Base-by-base conservation (phyloP, 92 coral and sea anemone genomes). In the Porites rus region DNA sequence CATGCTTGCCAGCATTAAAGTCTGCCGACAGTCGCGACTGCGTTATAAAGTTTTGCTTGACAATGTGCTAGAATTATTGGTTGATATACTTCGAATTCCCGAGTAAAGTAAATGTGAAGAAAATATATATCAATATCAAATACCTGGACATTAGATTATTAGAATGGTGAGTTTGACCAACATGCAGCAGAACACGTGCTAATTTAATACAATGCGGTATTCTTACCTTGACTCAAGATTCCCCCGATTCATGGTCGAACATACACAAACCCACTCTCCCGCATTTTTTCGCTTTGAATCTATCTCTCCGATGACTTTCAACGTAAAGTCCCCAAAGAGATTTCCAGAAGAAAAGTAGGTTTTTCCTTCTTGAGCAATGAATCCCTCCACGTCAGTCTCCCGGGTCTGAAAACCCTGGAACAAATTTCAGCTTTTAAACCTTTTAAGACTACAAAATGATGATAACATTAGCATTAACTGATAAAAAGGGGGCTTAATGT, bases 151-250 rank as follows among this genome's bases (percentile, higher is more conserved):
- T 58, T 58, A 58, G 16, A 10, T 10, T 10, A 58, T 58, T 10
- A 58, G 62, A 58, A 10, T 58, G 62, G 62, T 58, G 62, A 58
- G 16, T 4, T 10, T 58, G 62, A 0, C 16, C 62, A 14, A 14
- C 62, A 58, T 58, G 62, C 62, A 58, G 62, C 62, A 58, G 62
- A 58, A 14, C 62, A 58, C 62, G 62, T 58, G 62, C 16, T 58
- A 10, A 58, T 28, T 28, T 28, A 58, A 58, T 58, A 58, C 62
- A 58, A 58, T 58, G 10, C 16, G 62, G 16, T 58, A 58, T 69
- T 24, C 74, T 69, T 69, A 69, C 74, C 74, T 69, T 69, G 74
- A 69, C 31, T 69, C 74, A 22, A 69, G 74, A 24, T 4, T 69
- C 38, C 51, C 51, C 11, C 50, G 74, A 6, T 2, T 25, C 16